Base-by-base conservation (phyloP, 2,797 vertebrate species). In the Eurystomus glaucurus region DNA sequence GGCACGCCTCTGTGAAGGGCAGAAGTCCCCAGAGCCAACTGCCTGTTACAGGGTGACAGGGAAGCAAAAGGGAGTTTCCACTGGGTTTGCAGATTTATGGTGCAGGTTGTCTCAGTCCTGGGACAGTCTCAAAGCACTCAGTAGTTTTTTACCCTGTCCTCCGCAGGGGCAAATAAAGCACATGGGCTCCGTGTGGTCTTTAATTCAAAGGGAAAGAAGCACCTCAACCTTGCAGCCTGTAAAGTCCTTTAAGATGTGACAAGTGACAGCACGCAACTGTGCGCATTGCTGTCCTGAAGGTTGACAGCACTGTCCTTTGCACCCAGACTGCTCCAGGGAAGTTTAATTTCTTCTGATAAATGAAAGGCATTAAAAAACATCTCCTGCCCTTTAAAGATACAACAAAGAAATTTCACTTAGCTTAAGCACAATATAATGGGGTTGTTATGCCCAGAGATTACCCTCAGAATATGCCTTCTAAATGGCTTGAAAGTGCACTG, bases 301-400 rank as follows among this genome's bases (percentile, higher is more conserved):
- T 2, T 79, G 74, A 17, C 78, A 81, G 46, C 9, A 1, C 65
- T 91, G 72, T 79, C 87, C 90, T 93, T 60, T 88, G 62, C 76
- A 74, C 33, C 70, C 84, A 91, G 23, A 14, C 77, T 74, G 66
- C 88, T 83, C 74, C 46, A 15, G 70, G 50, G 70, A 45, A 19
- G 2, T 23, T 88, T 77, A 23, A 75, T 91, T 82, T 79, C 48
- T 72, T 51, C 78, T 91, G 81, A 86, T 84, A 68, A 88, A 96
- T 88, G 81, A 86, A 81, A 82, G 75, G 41, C 94, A 85, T 70
- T 60, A 87, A 52, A 58, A 72, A 91, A 68, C 0, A 0, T 82
- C 88, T 94, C 74, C 80, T 96, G 94, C 70, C 83, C 93, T 95
- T 96, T 93, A 77, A 90, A 85, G 86, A 83, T 31, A 23, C 57